These are phyloP conservation scores for Helicoverpa assulta DNA, from an alignment of 2,888 invertebrate species.

Conservation along the genomic window DNA sequence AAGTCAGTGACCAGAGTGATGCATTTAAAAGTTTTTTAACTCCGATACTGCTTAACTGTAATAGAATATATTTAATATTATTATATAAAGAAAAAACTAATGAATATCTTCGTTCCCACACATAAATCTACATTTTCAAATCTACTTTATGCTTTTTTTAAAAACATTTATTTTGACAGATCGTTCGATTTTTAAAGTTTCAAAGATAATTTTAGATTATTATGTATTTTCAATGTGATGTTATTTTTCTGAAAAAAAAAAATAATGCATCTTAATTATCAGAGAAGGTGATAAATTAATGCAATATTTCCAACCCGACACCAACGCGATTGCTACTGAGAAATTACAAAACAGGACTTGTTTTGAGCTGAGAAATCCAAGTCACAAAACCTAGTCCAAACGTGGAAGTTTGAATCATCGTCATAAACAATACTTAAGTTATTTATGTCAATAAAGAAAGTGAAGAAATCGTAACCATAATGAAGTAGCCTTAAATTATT, in stretches of 20 bases:
- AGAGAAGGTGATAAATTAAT: neutral
- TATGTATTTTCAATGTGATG: neutral
- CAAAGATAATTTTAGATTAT: neutral
- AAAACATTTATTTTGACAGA: constrained; percentile 4
- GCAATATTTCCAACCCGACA: too few relatives aligned
- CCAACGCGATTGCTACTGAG: too few relatives aligned
- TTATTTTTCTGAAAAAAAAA: neutral
- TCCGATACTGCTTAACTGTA: neutral
- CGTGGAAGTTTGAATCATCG: neutral
- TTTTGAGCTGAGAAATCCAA: too few relatives aligned
- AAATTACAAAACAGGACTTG: too few relatives aligned
- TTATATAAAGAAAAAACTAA: constrained; percentile 8
- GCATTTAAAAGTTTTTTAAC: constrained; percentile 7
- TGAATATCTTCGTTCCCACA: constrained; percentile 15
- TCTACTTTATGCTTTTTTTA: constrained; percentile 11
- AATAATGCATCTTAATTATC: neutral
- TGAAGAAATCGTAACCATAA: neutral
- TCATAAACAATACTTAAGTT: neutral
- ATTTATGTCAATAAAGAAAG: neutral
- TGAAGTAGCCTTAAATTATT: neutral
- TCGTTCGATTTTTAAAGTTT: neutral
- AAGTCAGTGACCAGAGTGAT: constrained; percentile 45
- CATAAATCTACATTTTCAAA: constrained; percentile 15
- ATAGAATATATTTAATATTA: neutral
- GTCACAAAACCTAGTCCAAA: too few relatives aligned